A percentile compares a stretch with the other conserved stretches of the same genome.
Evolutionary conservation across 2,113 vertebrate genomes (phyloP).

Genomic region (Notechis scutatus): DNA sequence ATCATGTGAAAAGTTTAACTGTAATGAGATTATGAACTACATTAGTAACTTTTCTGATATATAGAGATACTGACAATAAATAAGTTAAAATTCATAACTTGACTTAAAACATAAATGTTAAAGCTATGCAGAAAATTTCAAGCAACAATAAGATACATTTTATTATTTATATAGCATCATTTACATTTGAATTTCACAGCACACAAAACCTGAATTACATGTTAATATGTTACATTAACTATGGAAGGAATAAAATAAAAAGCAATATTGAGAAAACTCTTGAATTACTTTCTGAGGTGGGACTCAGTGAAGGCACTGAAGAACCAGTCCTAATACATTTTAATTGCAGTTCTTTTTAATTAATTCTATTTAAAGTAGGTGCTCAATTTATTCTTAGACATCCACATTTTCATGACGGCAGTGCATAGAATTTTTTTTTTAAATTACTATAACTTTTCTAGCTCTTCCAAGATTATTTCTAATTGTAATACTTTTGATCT

Average conservation of each 20-base stretch:
- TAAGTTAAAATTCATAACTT: background rate
- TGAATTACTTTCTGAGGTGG: background rate
- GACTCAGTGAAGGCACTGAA: no score
- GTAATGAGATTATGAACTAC: background rate
- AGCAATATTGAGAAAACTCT: background rate
- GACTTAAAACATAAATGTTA: background rate
- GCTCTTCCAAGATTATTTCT: background rate
- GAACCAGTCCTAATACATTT: background rate
- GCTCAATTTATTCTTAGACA: background rate
- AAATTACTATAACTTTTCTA: background rate
- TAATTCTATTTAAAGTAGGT: background rate
- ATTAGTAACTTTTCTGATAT: background rate
- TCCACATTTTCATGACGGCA: background rate
- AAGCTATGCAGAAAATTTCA: background rate
- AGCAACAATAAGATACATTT: background rate
- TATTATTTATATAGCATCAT: background rate
- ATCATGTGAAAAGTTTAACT: background rate
- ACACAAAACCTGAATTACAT: no score
- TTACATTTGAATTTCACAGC: no score
- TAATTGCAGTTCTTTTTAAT: background rate
- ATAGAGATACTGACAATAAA: background rate
- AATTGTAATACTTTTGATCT: background rate
- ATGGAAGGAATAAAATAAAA: background rate
- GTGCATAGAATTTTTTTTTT: no score
- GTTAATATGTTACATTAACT: background rate